Conservation (phyloP, 2,888 invertebrate species). For the Melieria crassipennis region DNA sequence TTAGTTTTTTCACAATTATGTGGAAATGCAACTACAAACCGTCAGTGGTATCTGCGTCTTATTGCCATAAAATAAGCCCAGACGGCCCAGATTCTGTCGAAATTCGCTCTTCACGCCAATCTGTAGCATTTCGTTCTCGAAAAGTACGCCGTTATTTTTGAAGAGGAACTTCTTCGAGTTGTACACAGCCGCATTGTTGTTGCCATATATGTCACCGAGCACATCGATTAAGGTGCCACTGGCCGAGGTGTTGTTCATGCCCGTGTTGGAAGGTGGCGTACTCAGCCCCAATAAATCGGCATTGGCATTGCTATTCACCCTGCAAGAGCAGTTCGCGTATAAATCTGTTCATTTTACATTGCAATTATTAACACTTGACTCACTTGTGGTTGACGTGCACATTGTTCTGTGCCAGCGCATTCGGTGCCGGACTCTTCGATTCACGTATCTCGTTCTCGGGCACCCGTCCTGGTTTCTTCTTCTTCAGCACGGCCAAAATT, state of each 20-base stretch:
- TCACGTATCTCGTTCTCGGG: slow-evolving; percentile 88
- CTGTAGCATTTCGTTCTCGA: slow-evolving; percentile 97
- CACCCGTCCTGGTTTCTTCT: slow-evolving; percentile 95
- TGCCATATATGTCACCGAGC: slow-evolving; percentile 83
- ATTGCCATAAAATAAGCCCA: slow-evolving; percentile 97
- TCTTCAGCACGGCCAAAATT: slow-evolving; percentile 96
- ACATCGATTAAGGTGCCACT: slow-evolving; percentile 89
- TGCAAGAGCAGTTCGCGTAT: slow-evolving; percentile 34
- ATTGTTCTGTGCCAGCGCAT: slow-evolving; percentile 63
- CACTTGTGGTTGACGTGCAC: slow-evolving; percentile 66
- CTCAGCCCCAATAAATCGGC: slow-evolving; percentile 89
- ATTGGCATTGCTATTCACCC: slow-evolving; percentile 69
- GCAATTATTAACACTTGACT: neutral
- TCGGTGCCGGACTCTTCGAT: slow-evolving; percentile 77
- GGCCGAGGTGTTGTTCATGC: slow-evolving; percentile 72
- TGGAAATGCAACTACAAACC: slow-evolving; percentile 46
- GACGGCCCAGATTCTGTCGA: slow-evolving; percentile 92
- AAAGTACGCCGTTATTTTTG: slow-evolving; percentile 98
- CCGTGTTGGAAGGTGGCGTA: slow-evolving; percentile 77
- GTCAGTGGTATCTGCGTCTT: slow-evolving; percentile 87
- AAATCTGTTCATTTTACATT: neutral
- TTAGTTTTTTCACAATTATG: neutral
- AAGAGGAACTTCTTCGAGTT: slow-evolving; percentile 94
- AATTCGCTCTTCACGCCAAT: slow-evolving; percentile 98
- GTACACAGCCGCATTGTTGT: slow-evolving; percentile 73